A percentile compares a stretch with the other conserved stretches of the same genome.
These are phyloP conservation scores for Sphaeramia orbicularis DNA, from an alignment of 2,797 vertebrate species.

Conservation along the genomic window DNA sequence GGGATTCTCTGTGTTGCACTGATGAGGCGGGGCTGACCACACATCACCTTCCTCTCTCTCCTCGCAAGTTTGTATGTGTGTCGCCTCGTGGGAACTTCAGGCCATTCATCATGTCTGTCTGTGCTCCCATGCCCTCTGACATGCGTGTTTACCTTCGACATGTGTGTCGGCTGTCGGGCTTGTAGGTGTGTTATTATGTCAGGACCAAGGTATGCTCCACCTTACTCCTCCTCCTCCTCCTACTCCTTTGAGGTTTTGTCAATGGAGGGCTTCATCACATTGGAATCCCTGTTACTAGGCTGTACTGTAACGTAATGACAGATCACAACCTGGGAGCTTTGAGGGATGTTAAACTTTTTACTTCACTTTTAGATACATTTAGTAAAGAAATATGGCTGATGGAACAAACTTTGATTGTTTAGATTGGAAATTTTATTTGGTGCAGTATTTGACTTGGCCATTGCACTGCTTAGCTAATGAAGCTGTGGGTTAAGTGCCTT, in stretches of 20 bases:
- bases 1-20: conserved; percentile 76
- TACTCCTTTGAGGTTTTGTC: conserved; percentile 68
- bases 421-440: conserved; percentile 4
- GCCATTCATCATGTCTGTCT: conserved; percentile 87
- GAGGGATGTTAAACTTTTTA: not conserved
- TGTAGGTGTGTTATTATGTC: conserved; percentile 81
- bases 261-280: conserved; percentile 73
- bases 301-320: conserved; percentile 36
- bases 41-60: conserved; percentile 75
- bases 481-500: conserved; percentile 3
- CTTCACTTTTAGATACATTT: not conserved
- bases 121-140: conserved; percentile 81
- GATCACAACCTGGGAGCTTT: conserved; percentile 16
- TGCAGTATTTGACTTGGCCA: not conserved
- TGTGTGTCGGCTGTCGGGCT: conserved; percentile 73
- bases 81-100: conserved; percentile 77
- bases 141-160: conserved; percentile 81
- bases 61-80: conserved; percentile 67
- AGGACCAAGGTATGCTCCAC: conserved; percentile 67
- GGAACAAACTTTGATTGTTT: not conserved
- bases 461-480: not conserved
- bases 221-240: conserved; percentile 56
- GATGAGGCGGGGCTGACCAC: conserved; percentile 75
- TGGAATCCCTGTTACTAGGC: conserved; percentile 41
- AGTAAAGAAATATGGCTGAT: not conserved